Percentiles rank a stretch among this genome's conserved stretches.
phyloP scores from a whole-genome alignment of 1,140 invertebrate species.

The Drosophila albomicans region DNA sequence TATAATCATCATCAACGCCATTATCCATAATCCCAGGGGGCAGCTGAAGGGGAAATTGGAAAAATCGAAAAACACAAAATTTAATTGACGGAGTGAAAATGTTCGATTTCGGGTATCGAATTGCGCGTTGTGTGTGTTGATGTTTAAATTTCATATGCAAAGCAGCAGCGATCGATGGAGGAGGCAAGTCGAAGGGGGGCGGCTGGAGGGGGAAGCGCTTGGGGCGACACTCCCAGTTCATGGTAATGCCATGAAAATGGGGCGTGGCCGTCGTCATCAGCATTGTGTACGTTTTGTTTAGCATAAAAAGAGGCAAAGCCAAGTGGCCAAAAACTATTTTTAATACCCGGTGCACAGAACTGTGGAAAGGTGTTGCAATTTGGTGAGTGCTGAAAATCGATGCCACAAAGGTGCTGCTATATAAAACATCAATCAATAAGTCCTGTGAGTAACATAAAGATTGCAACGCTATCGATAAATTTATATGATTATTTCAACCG shows the following conservation, averaged over 20 bases:
- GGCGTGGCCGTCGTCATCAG: constrained; percentile 1
- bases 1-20: constrained; percentile 43
- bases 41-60: not conserved
- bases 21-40: constrained; percentile 6
- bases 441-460: too few relatives aligned
- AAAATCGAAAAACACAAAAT: constrained; percentile 32
- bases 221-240: constrained; percentile 41
- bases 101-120: constrained; percentile 11
- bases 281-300: constrained; percentile 40
- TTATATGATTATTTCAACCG: too few relatives aligned
- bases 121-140: constrained; percentile 15
- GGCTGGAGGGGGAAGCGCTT: not conserved
- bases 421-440: too few relatives aligned
- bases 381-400: too few relatives aligned
- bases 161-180: not conserved
- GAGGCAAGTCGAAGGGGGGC: not conserved
- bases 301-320: constrained; percentile 59
- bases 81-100: constrained; percentile 13
- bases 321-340: constrained; percentile 61
- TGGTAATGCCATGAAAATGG: constrained; percentile 7
- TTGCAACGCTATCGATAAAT: too few relatives aligned
- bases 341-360: too few relatives aligned
- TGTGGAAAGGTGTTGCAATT: too few relatives aligned
- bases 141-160: constrained; percentile 45
- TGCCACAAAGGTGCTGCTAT: too few relatives aligned